phyloP scores from a whole-genome alignment of 2,888 invertebrate species.

The Epistrophella euchroma region DNA sequence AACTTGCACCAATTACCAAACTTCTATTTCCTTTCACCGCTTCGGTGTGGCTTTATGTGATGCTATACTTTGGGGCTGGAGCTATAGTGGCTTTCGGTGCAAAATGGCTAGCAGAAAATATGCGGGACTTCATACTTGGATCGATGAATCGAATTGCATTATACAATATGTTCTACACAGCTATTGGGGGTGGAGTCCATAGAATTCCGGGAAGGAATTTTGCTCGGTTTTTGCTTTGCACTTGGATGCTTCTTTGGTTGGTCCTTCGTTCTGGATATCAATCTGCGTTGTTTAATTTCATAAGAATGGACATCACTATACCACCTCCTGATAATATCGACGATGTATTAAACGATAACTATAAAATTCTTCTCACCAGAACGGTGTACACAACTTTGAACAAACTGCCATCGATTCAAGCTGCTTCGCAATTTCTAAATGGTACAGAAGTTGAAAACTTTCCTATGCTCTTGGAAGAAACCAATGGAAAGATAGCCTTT shows the following conservation, averaged over 20 bases:
- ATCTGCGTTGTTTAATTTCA: slow-evolving; percentile 78
- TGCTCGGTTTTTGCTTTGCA: slow-evolving; percentile 77
- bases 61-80: slow-evolving; percentile 72
- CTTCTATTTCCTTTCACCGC: slow-evolving; percentile 79
- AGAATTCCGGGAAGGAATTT: slow-evolving; percentile 74
- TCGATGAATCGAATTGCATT: slow-evolving; percentile 72
- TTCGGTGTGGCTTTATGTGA: slow-evolving; percentile 77
- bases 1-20: slow-evolving; percentile 78
- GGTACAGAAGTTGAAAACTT: slow-evolving; percentile 78
- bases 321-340: slow-evolving; percentile 73
- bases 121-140: slow-evolving; percentile 77
- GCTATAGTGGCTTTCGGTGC: slow-evolving; percentile 59
- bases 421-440: slow-evolving; percentile 68
- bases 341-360: slow-evolving; percentile 62
- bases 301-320: slow-evolving; percentile 76
- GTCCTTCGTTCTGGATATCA: slow-evolving; percentile 80
- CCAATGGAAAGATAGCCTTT: slow-evolving; percentile 76
- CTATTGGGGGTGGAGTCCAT: slow-evolving; percentile 77
- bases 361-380: slow-evolving; percentile 72
- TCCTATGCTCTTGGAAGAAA: slow-evolving; percentile 58
- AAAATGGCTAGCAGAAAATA: neutral
- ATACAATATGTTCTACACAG: slow-evolving; percentile 76
- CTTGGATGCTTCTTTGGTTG: slow-evolving; percentile 77
- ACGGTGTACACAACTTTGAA: slow-evolving; percentile 43
- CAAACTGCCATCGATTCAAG: slow-evolving; percentile 52